Conservation (phyloP, 2,888 invertebrate species). For the Pasiphila rectangulata region DNA sequence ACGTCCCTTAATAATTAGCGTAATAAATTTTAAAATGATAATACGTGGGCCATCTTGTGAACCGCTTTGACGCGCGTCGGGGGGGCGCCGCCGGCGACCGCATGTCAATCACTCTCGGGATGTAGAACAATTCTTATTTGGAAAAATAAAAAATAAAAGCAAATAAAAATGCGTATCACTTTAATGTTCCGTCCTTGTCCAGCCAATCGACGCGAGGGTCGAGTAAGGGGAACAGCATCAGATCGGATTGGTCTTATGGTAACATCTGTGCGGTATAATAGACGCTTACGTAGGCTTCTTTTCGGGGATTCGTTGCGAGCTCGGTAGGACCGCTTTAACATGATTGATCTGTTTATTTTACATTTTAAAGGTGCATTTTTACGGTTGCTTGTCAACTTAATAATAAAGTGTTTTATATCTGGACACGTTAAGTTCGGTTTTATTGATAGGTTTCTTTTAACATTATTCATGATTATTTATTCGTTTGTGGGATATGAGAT, state of each 20-base stretch:
- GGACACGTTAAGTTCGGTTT: slow-evolving; percentile 76
- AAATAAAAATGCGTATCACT: slow-evolving; percentile 67
- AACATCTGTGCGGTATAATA: slow-evolving; percentile 80
- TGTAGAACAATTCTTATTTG: slow-evolving; percentile 79
- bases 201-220: slow-evolving; percentile 34
- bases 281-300: slow-evolving; percentile 80
- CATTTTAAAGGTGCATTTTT: slow-evolving; percentile 81
- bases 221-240: slow-evolving; percentile 59
- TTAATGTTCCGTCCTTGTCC: slow-evolving; percentile 64
- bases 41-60: slow-evolving; percentile 76
- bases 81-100: slow-evolving; percentile 75
- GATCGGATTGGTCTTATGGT: slow-evolving; percentile 72
- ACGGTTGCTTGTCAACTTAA: slow-evolving; percentile 81
- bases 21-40: slow-evolving; percentile 81
- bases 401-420: slow-evolving; percentile 80
- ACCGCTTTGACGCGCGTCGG: slow-evolving; percentile 68
- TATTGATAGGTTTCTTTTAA: slow-evolving; percentile 79
- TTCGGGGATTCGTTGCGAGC: slow-evolving; percentile 73
- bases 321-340: slow-evolving; percentile 79
- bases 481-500: slow-evolving; percentile 39
- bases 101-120: slow-evolving; percentile 78
- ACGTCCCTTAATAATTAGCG: slow-evolving; percentile 77
- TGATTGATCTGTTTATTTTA: slow-evolving; percentile 82
- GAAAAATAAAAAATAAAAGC: slow-evolving; percentile 66
- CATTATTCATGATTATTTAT: slow-evolving; percentile 65